Percentiles rank a stretch among this genome's conserved stretches.
phyloP scores from a whole-genome alignment of 2,888 invertebrate genomes.

The Pyrochroa serraticornis region DNA sequence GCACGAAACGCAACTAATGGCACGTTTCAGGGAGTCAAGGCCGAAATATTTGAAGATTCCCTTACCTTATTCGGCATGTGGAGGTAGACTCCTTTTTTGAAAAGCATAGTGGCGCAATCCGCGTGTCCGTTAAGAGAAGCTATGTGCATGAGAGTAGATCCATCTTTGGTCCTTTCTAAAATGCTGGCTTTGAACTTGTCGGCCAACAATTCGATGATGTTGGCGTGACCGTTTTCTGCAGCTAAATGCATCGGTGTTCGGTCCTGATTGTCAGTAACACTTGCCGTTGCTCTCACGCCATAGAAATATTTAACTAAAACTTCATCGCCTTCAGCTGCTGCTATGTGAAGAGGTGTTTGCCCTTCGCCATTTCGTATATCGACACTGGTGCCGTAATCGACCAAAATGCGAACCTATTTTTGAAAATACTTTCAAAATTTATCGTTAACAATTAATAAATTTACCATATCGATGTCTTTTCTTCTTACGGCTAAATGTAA shows the following conservation, averaged over 20 bases:
- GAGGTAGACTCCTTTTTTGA: constrained; percentile 97
- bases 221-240: constrained; percentile 95
- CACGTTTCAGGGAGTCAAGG: too few relatives aligned
- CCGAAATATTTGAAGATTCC: neutral
- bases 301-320: constrained; percentile 93
- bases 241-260: constrained; percentile 97
- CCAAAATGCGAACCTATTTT: constrained; percentile 74
- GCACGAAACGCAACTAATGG: neutral
- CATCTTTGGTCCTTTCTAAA: constrained; percentile 95
- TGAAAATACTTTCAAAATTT: constrained; percentile 5
- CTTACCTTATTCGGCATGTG: constrained; percentile 97
- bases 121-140: constrained; percentile 97
- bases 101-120: constrained; percentile 97
- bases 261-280: constrained; percentile 94
- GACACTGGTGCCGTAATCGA: constrained; percentile 90
- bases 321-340: constrained; percentile 95
- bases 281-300: constrained; percentile 91
- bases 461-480: constrained; percentile 87
- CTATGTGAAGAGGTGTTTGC: constrained; percentile 93
- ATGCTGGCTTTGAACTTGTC: constrained; percentile 98
- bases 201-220: constrained; percentile 91
- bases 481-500: constrained; percentile 93
- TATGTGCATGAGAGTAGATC: constrained; percentile 98
- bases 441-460: neutral
- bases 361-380: constrained; percentile 94